Conservation (phyloP, 2,888 invertebrate species). For the Megaustenia siamemsis region DNA sequence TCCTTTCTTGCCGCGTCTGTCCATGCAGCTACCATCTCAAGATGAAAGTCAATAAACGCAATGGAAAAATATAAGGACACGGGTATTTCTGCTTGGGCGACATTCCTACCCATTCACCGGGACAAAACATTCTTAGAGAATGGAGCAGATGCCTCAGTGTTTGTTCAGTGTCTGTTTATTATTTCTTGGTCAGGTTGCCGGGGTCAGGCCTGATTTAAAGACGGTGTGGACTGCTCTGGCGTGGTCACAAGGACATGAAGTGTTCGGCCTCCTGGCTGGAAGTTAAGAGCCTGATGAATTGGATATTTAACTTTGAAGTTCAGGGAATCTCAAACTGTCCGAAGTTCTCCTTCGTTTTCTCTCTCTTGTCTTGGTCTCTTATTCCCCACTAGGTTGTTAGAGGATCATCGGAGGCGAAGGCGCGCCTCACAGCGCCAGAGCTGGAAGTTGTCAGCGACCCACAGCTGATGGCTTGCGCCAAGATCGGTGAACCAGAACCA, state of each 20-base stretch:
- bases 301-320: neutral
- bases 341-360: too few relatives aligned
- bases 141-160: constrained; percentile 17
- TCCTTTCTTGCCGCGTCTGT: too few relatives aligned
- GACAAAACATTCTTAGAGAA: neutral
- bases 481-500: too few relatives aligned
- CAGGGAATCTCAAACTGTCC: too few relatives aligned
- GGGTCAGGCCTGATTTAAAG: constrained; percentile 12
- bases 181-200: neutral
- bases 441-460: too few relatives aligned
- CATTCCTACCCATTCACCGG: neutral
- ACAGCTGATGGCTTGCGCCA: too few relatives aligned
- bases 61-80: neutral
- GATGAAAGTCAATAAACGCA: neutral
- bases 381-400: too few relatives aligned
- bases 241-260: neutral
- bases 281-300: neutral
- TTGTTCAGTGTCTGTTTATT: constrained; percentile 28
- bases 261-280: neutral
- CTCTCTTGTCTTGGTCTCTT: too few relatives aligned
- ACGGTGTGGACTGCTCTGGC: neutral
- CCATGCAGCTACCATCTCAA: too few relatives aligned
- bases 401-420: too few relatives aligned
- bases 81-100: neutral
- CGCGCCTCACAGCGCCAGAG: too few relatives aligned